phyloP scores from a whole-genome alignment of 2,797 vertebrate genomes.

The Coluber constrictor region DNA sequence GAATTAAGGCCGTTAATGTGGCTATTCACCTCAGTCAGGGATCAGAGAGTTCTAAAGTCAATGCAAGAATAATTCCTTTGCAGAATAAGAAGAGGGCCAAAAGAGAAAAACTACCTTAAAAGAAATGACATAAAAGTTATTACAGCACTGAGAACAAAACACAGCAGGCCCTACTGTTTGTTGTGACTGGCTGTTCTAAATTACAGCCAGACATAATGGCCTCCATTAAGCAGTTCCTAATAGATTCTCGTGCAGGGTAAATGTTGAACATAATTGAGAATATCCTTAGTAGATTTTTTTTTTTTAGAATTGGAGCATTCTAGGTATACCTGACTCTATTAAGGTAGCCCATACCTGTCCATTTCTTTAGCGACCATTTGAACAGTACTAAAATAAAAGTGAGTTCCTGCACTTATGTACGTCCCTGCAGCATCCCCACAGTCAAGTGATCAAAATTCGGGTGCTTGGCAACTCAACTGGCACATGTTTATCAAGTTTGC shows the following conservation, averaged over 20 bases:
- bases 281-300: background rate
- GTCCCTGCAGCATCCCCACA: too few species aligned
- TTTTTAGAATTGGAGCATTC: accelerated
- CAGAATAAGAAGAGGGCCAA: constrained; percentile 22
- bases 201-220: background rate
- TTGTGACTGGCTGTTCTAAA: accelerated
- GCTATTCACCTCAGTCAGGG: background rate
- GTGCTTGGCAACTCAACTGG: too few species aligned
- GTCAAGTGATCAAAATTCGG: too few species aligned
- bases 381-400: too few species aligned
- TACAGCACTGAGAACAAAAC: constrained; percentile 43
- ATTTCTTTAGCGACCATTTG: too few species aligned
- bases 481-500: too few species aligned
- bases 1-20: background rate
- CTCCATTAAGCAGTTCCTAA: background rate
- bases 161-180: constrained; percentile 29
- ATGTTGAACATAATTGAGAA: background rate
- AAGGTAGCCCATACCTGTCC: too few species aligned
- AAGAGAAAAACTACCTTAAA: background rate
- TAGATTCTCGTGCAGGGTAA: accelerated
- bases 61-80: constrained; percentile 43
- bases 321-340: background rate
- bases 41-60: constrained; percentile 17
- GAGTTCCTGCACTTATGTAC: too few species aligned
- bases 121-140: background rate